Conservation (phyloP, 92 coral and sea anemone species). For the Umimayanthus kanabou region DNA sequence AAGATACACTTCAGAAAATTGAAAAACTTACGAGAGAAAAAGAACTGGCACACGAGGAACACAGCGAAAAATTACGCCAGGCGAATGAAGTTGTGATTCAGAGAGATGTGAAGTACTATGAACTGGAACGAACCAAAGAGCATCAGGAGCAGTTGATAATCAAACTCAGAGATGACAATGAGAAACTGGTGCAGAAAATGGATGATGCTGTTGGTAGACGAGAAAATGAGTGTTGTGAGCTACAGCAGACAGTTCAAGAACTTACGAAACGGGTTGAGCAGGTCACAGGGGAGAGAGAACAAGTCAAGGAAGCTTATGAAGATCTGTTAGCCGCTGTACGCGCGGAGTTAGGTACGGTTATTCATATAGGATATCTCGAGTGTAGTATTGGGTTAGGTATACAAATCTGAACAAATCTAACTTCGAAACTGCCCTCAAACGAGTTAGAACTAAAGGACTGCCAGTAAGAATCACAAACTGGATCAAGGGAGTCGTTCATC, state of each 20-base stretch:
- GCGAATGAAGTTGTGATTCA: background rate
- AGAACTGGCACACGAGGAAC: background rate
- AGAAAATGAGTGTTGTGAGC: slow-evolving; percentile 40
- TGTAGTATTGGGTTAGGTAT: background rate
- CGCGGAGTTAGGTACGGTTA: slow-evolving; percentile 65
- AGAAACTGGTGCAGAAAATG: slow-evolving; percentile 46
- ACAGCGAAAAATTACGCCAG: slow-evolving; percentile 2
- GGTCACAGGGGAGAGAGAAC: slow-evolving; percentile 53
- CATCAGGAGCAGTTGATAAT: background rate
- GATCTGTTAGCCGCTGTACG: slow-evolving; percentile 63
- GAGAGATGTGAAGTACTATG: slow-evolving; percentile 34
- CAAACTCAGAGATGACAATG: slow-evolving; percentile 45
- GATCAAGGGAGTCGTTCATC: no score
- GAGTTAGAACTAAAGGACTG: no score
- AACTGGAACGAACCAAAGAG: background rate
- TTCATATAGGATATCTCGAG: background rate
- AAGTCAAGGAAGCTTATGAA: slow-evolving; percentile 67
- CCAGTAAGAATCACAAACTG: no score
- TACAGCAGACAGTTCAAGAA: slow-evolving; percentile 45
- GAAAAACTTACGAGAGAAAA: slow-evolving; percentile 14
- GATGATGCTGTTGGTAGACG: slow-evolving; percentile 44
- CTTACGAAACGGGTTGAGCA: slow-evolving; percentile 38
- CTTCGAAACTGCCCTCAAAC: no score
- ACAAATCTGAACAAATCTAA: no score
- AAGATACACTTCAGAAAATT: background rate